Evolutionary conservation across 2,113 vertebrate genomes (phyloP).

Genomic region (Trogon surrucura): DNA sequence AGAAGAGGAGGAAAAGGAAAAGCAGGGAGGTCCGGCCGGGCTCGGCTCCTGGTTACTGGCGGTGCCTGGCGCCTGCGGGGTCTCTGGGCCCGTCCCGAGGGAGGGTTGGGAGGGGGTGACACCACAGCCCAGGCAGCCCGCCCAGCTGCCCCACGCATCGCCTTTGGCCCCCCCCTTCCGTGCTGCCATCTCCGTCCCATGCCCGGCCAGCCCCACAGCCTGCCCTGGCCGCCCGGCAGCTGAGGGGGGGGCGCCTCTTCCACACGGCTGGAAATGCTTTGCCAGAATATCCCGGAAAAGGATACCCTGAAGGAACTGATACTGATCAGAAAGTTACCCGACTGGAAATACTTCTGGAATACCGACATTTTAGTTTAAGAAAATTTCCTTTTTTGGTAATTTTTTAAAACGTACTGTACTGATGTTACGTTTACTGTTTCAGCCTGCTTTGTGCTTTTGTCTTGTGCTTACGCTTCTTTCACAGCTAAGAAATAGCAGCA

Average conservation of each 20-base stretch:
- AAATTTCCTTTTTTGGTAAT: neutral
- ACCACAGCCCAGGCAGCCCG: neutral
- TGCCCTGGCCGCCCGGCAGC: rapidly evolving
- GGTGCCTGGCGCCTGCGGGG: neutral
- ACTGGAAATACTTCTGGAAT: neutral
- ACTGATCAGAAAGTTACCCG: neutral
- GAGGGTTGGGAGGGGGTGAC: neutral
- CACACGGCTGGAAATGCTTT: rapidly evolving
- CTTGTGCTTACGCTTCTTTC: rapidly evolving
- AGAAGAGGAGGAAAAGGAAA: no score
- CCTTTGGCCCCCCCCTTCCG: neutral
- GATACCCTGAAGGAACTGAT: neutral
- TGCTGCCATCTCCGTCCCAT: no score
- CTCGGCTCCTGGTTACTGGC: neutral
- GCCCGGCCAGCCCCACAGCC: neutral
- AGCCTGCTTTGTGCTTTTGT: neutral
- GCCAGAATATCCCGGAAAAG: neutral
- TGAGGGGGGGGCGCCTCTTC: rapidly evolving
- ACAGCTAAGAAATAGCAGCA: neutral
- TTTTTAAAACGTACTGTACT: neutral
- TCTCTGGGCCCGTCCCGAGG: neutral
- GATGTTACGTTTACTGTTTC: neutral
- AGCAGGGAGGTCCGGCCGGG: conserved; percentile 20
- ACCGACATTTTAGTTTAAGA: neutral
- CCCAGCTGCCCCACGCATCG: neutral